Conservation (phyloP, 2,888 invertebrate genomes). For the Stratiomys singularior region DNA sequence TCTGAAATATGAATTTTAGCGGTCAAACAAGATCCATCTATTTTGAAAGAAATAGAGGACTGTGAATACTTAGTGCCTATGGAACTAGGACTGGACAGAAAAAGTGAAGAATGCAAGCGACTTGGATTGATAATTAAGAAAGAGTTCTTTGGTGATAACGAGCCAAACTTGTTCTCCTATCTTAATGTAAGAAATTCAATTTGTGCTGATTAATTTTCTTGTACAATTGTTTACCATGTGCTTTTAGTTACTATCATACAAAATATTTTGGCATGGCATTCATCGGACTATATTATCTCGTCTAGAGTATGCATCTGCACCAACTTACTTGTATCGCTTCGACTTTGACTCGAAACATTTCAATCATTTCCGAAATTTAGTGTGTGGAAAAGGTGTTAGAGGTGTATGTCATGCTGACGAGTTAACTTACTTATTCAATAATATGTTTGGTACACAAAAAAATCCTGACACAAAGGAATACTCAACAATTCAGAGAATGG, state of each 20-base stretch:
- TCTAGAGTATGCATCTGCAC: slow-evolving; percentile 57
- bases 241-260: slow-evolving; percentile 62
- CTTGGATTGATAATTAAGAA: slow-evolving; percentile 63
- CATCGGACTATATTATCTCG: slow-evolving; percentile 61
- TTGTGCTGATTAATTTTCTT: neutral
- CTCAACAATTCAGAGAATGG: slow-evolving; percentile 61
- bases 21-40: slow-evolving; percentile 6
- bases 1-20: slow-evolving; percentile 17
- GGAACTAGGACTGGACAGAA: slow-evolving; percentile 58
- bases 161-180: slow-evolving; percentile 62
- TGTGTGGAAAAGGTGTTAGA: slow-evolving; percentile 62
- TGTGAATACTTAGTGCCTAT: slow-evolving; percentile 62
- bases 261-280: slow-evolving; percentile 64
- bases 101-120: slow-evolving; percentile 56
- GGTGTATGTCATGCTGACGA: slow-evolving; percentile 65
- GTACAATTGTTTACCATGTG: neutral
- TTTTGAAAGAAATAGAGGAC: slow-evolving; percentile 55
- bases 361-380: slow-evolving; percentile 62
- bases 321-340: slow-evolving; percentile 64
- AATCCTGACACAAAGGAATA: slow-evolving; percentile 61
- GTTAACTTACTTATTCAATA: slow-evolving; percentile 63
- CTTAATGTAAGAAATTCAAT: slow-evolving; percentile 60
- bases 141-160: slow-evolving; percentile 65
- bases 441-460: slow-evolving; percentile 61
- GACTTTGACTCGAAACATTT: slow-evolving; percentile 64